Percentiles rank a stretch among this genome's conserved stretches.
Conservation (phyloP, 2,113 vertebrate genomes). For the Mionectes macconnelli region DNA sequence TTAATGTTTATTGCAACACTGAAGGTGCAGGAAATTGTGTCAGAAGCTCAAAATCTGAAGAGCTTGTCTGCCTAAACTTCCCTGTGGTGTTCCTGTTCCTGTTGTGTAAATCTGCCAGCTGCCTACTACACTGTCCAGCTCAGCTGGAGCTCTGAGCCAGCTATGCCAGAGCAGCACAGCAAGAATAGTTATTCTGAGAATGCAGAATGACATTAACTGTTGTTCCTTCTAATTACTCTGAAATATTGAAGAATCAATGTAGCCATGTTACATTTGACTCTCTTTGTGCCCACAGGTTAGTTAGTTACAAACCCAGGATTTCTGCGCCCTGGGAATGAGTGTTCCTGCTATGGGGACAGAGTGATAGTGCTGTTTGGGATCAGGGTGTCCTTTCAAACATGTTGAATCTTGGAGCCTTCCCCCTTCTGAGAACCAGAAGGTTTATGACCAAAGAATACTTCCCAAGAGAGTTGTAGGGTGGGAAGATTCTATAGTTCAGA, state of each 20-base stretch:
- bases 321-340: background rate
- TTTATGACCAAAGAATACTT: background rate
- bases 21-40: background rate
- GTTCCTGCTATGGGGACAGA: background rate
- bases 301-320: background rate
- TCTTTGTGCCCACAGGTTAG: accelerated
- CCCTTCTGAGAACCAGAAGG: background rate
- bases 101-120: background rate
- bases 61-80: background rate
- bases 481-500: background rate
- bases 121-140: background rate
- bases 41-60: background rate
- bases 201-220: background rate
- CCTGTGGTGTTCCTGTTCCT: background rate
- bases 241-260: background rate
- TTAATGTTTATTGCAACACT: background rate
- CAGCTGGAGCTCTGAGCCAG: background rate
- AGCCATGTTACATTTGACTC: background rate
- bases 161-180: background rate
- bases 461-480: background rate
- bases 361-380: background rate
- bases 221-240: background rate
- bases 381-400: background rate
- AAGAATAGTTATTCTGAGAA: background rate
- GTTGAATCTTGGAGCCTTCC: background rate